Percentiles rank a stretch among this genome's conserved stretches.
Evolutionary conservation across 2,888 invertebrate genomes (phyloP).

Genomic region (Margaritifera margaritifera): DNA sequence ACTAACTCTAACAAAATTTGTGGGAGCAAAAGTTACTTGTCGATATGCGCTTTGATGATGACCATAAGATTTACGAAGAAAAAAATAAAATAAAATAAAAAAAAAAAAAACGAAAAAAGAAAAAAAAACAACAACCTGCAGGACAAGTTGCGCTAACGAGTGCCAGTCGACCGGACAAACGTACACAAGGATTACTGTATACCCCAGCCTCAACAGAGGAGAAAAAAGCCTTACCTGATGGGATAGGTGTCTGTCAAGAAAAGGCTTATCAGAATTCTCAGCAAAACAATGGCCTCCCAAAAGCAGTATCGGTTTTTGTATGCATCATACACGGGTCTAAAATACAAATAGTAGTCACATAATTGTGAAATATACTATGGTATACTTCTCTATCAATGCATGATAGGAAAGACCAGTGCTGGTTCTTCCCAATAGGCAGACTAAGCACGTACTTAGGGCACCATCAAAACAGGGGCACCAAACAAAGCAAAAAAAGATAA

Average conservation of each 20-base stretch:
- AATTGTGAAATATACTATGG: neutral
- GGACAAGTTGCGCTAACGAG: neutral
- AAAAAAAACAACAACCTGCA: neutral
- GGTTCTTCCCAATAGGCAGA: no score
- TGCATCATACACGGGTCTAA: conserved; percentile 39
- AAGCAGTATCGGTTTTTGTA: conserved; percentile 39
- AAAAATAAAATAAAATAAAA: neutral
- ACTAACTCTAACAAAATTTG: no score
- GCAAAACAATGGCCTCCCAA: conserved; percentile 40
- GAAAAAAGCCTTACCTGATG: conserved; percentile 22
- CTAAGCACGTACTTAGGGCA: no score
- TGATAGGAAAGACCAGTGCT: neutral
- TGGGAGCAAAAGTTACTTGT: no score
- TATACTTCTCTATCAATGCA: neutral
- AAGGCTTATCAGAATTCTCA: conserved; percentile 30
- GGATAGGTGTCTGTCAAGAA: conserved; percentile 37
- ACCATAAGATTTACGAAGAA: no score
- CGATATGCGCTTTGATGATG: no score
- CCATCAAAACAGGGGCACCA: no score
- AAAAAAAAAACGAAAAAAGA: neutral
- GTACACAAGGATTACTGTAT: no score
- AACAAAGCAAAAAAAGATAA: no score
- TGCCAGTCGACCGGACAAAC: no score
- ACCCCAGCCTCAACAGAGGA: no score
- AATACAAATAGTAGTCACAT: conserved; percentile 4